Evolutionary conservation across 2,113 vertebrate genomes (phyloP), one percentile per base, ranked within the genome.

Genomic region (Megaceryle torquata): DNA sequence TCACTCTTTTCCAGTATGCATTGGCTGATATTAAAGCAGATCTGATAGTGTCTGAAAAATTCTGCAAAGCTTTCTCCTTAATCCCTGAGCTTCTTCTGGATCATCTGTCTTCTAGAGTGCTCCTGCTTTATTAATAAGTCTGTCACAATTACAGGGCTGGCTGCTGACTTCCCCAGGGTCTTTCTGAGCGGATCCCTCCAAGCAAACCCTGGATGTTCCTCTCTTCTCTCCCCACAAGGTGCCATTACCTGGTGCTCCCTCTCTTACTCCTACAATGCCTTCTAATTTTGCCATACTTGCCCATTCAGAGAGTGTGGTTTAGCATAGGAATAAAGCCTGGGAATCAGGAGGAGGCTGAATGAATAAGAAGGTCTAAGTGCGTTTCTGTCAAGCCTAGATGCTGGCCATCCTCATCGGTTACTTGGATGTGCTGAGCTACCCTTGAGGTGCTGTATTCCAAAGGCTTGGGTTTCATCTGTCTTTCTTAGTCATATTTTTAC

Each of bases 11-110:
- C 35, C 81, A 74, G 61, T 37, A 85, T 70, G 70, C 70, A 67
- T 31, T 86, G 72, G 44, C 61, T 91, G n/a, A 84, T 87, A 84
- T 51, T 82, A 82, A 93, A 95, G 39, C 33, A 64, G 44, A 89
- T 76, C 70, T 91, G 83, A 92, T 43, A 50, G 57, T 56, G 65
- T 65, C 86, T 94, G 67, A 88, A 93, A 93, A 94, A 77, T 65
- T 80, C 83, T 94, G 63, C 74, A 88, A 91, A 96, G 86, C 22
- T 84, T 92, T 92, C 65, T 89, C 37, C 86, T 72, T 89, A 92
- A 95, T 90, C 79, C 82, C 75, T 28, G 46, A 88, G 85, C 56
- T 91, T 70, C 89, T 95, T 81, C 46, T 88, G 92, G 79, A 81
- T 93, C 89, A 48, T 80, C 56, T 83, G 48, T 61, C 79, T 88